phyloP scores from a whole-genome alignment of 2,797 vertebrate species.

The Ispidina picta region DNA sequence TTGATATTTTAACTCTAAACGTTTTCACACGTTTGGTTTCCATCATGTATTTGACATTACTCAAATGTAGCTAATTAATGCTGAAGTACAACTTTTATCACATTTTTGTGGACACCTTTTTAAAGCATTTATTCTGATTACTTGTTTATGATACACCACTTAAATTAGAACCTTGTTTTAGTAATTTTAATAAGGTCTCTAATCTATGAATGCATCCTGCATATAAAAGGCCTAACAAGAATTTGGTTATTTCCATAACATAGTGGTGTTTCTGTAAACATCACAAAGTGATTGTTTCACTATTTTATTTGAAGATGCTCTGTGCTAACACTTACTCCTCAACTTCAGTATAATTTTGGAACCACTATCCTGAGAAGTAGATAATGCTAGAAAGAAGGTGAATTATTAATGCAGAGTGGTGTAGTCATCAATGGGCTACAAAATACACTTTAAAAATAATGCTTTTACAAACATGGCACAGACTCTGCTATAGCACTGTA shows the following conservation, averaged over 20 bases:
- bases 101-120: conserved; percentile 16
- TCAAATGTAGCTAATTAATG: not conserved
- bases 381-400: conserved; percentile 31
- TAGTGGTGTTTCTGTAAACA: conserved; percentile 17
- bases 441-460: conserved; percentile 64
- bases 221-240: not conserved
- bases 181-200: not conserved
- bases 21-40: not conserved
- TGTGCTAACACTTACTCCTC: not conserved
- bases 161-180: not conserved
- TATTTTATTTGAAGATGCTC: conserved; percentile 13
- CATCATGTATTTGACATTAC: not conserved
- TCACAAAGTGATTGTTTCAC: not conserved
- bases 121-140: conserved; percentile 28
- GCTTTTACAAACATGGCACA: conserved; percentile 68
- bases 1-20: not conserved
- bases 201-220: not conserved
- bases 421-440: conserved; percentile 37
- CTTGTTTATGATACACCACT: not conserved
- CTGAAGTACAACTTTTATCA: not conserved
- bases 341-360: conserved; percentile 14
- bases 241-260: not conserved
- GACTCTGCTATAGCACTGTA: conserved; percentile 35
- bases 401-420: conserved; percentile 66
- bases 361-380: conserved; percentile 35